Base-by-base conservation (phyloP, 1,140 invertebrate genomes). In the Batillaria attramentaria region DNA sequence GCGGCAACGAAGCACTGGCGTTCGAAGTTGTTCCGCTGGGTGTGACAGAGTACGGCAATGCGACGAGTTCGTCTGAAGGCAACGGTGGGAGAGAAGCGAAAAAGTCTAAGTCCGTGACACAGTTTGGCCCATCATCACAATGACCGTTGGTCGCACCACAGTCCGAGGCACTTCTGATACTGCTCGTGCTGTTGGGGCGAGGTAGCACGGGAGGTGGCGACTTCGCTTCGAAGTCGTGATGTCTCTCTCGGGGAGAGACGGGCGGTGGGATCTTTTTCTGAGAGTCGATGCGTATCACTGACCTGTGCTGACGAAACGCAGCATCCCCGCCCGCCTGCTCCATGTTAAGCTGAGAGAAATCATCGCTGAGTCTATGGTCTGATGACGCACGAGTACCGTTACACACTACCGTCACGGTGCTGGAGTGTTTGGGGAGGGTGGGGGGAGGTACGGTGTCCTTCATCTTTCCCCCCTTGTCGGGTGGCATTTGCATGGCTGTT, bases 401-500 rank as follows among this genome's bases (percentile, higher is more conserved):
- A 43, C 46, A 60, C 33, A 57, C 35, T 13, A 74, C 54, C 2
- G 46, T 74, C 18, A 74, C 39, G 13, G 50, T 74, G 20, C 46
- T 60, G 33, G 72, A 20, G n/a, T 74, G 28, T 37, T 60, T 60
- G 54, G 72, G 72, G 4, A 24, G 54, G 3, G 72, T 31, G 8
- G 46, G 33, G 6, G 72, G 54, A 0, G 50, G 37, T 31, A 35
- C 20, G 28, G 46, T 4, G 20, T 46, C n/a, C 35, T 72, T 72
- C 3, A 28, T 20, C 31, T 75, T 75, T 37, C 18, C n/a, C 35
- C 57, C 13, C 37, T 62, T 62, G 73, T 75, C 54, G 2, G 35
- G 20, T 31, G 54, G 24, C n/a, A 33, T 42, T 24, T 75, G 73
- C 54, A 62, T 75, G 43, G 73, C 73, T 65, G 73, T 75, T 0